A percentile compares a stretch with the other conserved stretches of the same genome.
These are phyloP conservation scores for Apamea sordens DNA, from an alignment of 2,888 invertebrate species.

Conservation along the genomic window DNA sequence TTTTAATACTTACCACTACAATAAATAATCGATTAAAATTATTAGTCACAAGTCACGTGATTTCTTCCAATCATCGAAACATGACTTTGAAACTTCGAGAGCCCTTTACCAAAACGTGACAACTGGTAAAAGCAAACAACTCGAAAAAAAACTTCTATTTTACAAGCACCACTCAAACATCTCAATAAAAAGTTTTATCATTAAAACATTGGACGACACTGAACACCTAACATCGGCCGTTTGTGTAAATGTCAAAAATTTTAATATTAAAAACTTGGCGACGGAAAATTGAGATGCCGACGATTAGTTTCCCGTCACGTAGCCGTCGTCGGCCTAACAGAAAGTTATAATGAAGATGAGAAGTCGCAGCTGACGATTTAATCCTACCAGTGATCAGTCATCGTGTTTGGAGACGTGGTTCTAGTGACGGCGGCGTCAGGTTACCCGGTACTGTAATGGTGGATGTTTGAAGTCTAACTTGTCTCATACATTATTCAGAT, in stretches of 20 bases:
- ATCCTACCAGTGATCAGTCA: slow-evolving; percentile 60
- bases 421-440: slow-evolving; percentile 21
- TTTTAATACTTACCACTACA: not conserved
- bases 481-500: not conserved
- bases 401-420: slow-evolving; percentile 26
- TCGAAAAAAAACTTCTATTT: slow-evolving; percentile 46
- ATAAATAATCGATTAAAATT: not conserved
- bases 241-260: slow-evolving; percentile 53
- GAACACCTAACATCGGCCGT: slow-evolving; percentile 36
- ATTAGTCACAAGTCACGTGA: not conserved
- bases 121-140: slow-evolving; percentile 25
- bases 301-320: slow-evolving; percentile 62
- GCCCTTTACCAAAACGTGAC: slow-evolving; percentile 27
- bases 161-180: slow-evolving; percentile 54
- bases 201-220: slow-evolving; percentile 56
- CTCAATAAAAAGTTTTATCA: slow-evolving; percentile 64
- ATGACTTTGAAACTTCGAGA: not conserved
- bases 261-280: slow-evolving; percentile 51
- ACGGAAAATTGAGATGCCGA: slow-evolving; percentile 48
- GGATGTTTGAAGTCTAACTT: slow-evolving; percentile 13
- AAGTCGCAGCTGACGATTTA: slow-evolving; percentile 60
- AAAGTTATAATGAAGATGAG: slow-evolving; percentile 66
- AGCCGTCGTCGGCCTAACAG: slow-evolving; percentile 50
- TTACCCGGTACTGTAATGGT: not conserved
- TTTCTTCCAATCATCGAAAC: not conserved